Conservation (phyloP, 2,888 invertebrate genomes). For the Ectemnius lituratus region DNA sequence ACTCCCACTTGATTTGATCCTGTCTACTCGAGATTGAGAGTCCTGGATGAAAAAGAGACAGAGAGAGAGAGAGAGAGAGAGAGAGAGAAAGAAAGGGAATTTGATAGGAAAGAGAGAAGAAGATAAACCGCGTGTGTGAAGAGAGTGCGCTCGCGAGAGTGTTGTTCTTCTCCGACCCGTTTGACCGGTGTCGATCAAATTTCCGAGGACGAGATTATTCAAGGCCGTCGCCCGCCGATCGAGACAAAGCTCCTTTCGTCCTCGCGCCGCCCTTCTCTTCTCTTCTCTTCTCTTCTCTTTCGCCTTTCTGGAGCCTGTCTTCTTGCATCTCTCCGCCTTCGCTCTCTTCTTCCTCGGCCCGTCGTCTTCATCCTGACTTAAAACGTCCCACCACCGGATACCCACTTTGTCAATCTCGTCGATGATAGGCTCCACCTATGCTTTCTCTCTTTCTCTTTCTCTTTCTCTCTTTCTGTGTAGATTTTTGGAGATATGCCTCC, state of each 20-base stretch:
- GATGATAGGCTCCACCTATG: no score
- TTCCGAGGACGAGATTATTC: constrained; percentile 73
- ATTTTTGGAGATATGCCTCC: background rate
- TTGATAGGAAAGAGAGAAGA: background rate
- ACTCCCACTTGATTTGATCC: background rate
- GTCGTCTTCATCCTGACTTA: background rate
- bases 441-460: no score
- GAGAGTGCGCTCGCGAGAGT: constrained; percentile 43
- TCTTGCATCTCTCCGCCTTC: constrained; percentile 9
- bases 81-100: constrained; percentile 20
- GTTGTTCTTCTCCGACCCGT: constrained; percentile 69
- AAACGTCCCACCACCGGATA: no score
- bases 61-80: constrained; percentile 24
- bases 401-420: no score
- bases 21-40: background rate
- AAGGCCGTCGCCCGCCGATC: constrained; percentile 65
- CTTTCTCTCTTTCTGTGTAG: no score
- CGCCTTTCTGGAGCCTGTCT: constrained; percentile 23
- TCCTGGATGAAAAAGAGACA: constrained; percentile 1
- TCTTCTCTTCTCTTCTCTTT: constrained; percentile 7
- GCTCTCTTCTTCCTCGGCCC: constrained; percentile 5
- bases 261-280: constrained; percentile 14
- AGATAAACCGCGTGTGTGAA: constrained; percentile 24
- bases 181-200: constrained; percentile 77
- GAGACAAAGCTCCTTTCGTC: constrained; percentile 67